A percentile compares a stretch with the other conserved stretches of the same genome.
Evolutionary conservation across 2,888 invertebrate genomes (phyloP).

Genomic region (Melolontha melolontha): DNA sequence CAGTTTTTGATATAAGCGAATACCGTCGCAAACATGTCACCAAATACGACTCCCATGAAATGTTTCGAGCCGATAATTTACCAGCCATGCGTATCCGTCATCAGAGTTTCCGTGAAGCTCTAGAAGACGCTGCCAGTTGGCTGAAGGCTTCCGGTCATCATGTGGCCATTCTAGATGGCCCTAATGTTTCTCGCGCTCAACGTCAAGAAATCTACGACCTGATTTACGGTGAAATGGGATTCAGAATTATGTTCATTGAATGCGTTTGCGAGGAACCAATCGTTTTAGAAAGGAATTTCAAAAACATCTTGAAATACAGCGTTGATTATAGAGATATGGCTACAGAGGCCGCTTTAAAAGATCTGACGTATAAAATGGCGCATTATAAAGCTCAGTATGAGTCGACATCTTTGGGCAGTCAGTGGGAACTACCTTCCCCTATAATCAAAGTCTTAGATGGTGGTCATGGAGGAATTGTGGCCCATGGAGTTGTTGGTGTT

Average conservation of each 20-base stretch:
- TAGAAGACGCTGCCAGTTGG: constrained; percentile 88
- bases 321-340: constrained; percentile 89
- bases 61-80: constrained; percentile 87
- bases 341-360: constrained; percentile 80
- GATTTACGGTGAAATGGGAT: constrained; percentile 78
- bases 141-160: constrained; percentile 75
- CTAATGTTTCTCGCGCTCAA: constrained; percentile 87
- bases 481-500: constrained; percentile 80
- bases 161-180: constrained; percentile 85
- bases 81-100: constrained; percentile 85
- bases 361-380: constrained; percentile 83
- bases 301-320: constrained; percentile 86
- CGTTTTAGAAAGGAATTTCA: constrained; percentile 79
- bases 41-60: constrained; percentile 85
- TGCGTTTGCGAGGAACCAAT: constrained; percentile 87
- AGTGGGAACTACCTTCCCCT: constrained; percentile 66
- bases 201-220: constrained; percentile 82
- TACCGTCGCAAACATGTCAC: constrained; percentile 88
- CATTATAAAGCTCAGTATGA: constrained; percentile 88
- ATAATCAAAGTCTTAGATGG: constrained; percentile 70
- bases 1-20: constrained; percentile 94
- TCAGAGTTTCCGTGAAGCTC: constrained; percentile 85
- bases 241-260: constrained; percentile 91
- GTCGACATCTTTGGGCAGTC: constrained; percentile 72
- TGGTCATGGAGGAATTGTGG: constrained; percentile 76